Base-by-base conservation (phyloP, 2,888 invertebrate genomes). In the Latheticus oryzae region DNA sequence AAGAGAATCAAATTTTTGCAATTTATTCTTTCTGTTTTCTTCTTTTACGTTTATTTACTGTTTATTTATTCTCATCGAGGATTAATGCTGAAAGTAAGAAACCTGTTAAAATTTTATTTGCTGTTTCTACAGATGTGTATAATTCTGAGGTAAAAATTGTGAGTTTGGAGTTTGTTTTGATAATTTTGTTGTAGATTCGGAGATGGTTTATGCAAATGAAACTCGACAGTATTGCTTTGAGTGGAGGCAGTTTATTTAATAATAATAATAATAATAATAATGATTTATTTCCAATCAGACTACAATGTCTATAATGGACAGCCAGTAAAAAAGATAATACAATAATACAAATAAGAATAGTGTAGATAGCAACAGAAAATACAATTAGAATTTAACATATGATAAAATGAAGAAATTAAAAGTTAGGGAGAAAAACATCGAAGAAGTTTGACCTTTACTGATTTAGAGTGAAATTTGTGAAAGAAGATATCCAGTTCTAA, bases 181-280 rank as follows among this genome's bases (percentile, higher is more conserved):
- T 11, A 5, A 19, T 28, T 48, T 33, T 15, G 13, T 54, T 37
- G 4, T 17, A 54, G 54, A 37, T 54, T 11, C 24, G 37, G 1
- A 33, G 45, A 16, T 54, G 43, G 43, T 45, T 43, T 13, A 33
- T 45, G 54, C 54, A 54, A 12, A 45, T 54, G 35, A 11, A 45
- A 45, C 9, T 35, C n/a, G 43, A 43, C 17, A 23, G 28, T 17
- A 12, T 43, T n/a, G 43, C 43, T 24, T 35, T 54, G 5, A 35
- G 35, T 16, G 54, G 54, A 33, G 15, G 19, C 12, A 21, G 17
- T 2, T 54, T 54, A n/a, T 54, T 54, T n/a, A n/a, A n/a, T n/a
- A n/a, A n/a, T n/a, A n/a, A n/a, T n/a, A n/a, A n/a, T n/a, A n/a
- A n/a, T n/a, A n/a, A n/a, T n/a, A n/a, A n/a, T n/a, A n/a, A n/a